phyloP scores from a whole-genome alignment of 2,888 invertebrate genomes.

The Noctua comes region DNA sequence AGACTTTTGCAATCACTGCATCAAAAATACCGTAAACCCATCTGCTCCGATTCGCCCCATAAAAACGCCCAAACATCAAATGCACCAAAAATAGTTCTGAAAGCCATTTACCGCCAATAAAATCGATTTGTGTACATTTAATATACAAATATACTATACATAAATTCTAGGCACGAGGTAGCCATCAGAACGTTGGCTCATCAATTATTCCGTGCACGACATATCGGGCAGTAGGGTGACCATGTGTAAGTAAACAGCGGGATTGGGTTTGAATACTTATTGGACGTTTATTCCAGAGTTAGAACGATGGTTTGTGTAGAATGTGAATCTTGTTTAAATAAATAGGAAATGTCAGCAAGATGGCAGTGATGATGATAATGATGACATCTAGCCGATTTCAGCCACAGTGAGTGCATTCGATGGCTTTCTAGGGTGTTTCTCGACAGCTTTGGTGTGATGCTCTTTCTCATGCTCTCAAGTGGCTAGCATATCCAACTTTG shows the following conservation, averaged over 20 bases:
- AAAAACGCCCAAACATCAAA: constrained; percentile 57
- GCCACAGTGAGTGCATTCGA: no score
- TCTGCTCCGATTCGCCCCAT: constrained; percentile 13
- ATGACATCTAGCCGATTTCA: no score
- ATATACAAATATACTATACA: constrained; percentile 43
- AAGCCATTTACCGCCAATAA: constrained; percentile 47
- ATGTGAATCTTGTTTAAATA: neutral
- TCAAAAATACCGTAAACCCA: constrained; percentile 40
- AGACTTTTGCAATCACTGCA: neutral
- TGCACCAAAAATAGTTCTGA: constrained; percentile 47
- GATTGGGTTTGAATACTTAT: constrained; percentile 11
- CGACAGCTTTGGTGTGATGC: no score
- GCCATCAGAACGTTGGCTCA: constrained; percentile 60
- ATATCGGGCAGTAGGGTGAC: constrained; percentile 63
- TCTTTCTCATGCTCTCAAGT: no score
- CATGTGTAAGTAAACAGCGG: neutral
- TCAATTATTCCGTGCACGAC: constrained; percentile 70
- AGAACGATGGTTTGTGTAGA: neutral
- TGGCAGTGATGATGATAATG: neutral
- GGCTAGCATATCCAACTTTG: no score
- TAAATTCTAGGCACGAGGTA: constrained; percentile 62
- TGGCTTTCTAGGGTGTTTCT: no score
- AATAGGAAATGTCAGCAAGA: neutral
- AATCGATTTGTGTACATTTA: constrained; percentile 59
- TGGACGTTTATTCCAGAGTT: constrained; percentile 12